Base-by-base conservation (phyloP, 1,140 invertebrate genomes). In the Bombus superbus region DNA sequence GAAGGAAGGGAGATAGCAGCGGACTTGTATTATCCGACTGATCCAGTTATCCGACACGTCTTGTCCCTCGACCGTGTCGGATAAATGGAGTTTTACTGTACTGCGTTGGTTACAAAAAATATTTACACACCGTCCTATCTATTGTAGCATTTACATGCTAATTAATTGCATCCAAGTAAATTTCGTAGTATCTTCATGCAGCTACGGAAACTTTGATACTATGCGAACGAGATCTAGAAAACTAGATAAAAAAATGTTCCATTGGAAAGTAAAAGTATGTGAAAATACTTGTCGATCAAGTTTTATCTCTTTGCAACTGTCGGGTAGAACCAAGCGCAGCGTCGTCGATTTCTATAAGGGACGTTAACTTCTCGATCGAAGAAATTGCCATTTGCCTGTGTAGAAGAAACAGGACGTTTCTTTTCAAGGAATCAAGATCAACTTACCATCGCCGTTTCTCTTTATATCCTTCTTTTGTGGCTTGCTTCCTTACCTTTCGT, bases 401-500 rank as follows among this genome's bases (percentile, higher is more conserved):
- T 22, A 38, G 25, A 64, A 79, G 28, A 28, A 64, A 35, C 47
- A 59, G 40, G 32, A 76, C 53, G 42, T 35, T 10, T 25, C 11
- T 44, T 53, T 42, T 28, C 57, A 13, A 1, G 28, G 69, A 9
- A n/a, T 9, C 47, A 25, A 75, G 77, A 74, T 68, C 73, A 69
- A 57, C 74, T 53, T 47, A 38, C 22, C 38, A 35, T 89, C n/a
- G 25, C 18, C 13, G 28, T 32, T 84, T 47, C 59, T 62, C 81
- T 82, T 38, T 18, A 64, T 85, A 32, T n/a, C 59, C 28, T 47
- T 9, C 44, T 66, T 8, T 42, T 35, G 68, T 44, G 47, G 59
- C 64, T 87, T 75, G 64, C 82, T 82, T 82, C 69, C 77, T 77
- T 42, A 22, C 42, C 32, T 77, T 40, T 62, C 77, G 68, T 35